Base-by-base conservation (phyloP, 2,797 vertebrate genomes). In the Falco naumanni region DNA sequence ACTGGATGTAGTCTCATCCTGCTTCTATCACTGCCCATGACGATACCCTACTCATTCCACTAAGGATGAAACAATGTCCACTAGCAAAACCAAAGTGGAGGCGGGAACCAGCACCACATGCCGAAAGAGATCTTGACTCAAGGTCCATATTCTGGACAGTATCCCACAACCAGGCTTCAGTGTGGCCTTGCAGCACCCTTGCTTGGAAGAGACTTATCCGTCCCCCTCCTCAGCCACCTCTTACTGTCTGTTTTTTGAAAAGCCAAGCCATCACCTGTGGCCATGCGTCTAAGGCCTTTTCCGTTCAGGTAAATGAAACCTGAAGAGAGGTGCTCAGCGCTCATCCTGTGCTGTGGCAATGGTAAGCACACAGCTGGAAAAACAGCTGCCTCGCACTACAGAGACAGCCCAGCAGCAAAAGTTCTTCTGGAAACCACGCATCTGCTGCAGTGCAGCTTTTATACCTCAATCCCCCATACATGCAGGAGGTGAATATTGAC, bases 41-140 rank as follows among this genome's bases (percentile, higher is more conserved):
- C 0, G 19, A 71, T 19, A 34, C 18, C 24, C 64, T 25, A 13
- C 25, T 34, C 47, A 5, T 33, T n/a, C 76, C 28, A 14, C 6
- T 16, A 1, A 0, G 18, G 85, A 29, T 13, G 33, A 34, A 66
- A 45, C 25, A 39, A 19, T 0, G 0, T 10, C 47, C 80, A 41
- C 28, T 1, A 50, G 5, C 56, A 25, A 63, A 92, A 63, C 8
- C 16, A 37, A 41, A n/a, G 61, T 1, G 16, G 50, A 64, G 51
- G n/a, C 28, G 56, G 50, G 59, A 77, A 74, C 54, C 83, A 74
- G 39, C 51, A 37, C 33, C 60, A 41, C 3, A 2, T n/a, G 66
- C 66, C 75, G 48, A 7, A 11, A 31, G 5, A 70, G 34, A 59
- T 9, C 48, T 29, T 6, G 16, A 29, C 25, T 24, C 63, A 26